Base-by-base conservation (phyloP, 2,113 vertebrate genomes). In the Apeltes quadracus region DNA sequence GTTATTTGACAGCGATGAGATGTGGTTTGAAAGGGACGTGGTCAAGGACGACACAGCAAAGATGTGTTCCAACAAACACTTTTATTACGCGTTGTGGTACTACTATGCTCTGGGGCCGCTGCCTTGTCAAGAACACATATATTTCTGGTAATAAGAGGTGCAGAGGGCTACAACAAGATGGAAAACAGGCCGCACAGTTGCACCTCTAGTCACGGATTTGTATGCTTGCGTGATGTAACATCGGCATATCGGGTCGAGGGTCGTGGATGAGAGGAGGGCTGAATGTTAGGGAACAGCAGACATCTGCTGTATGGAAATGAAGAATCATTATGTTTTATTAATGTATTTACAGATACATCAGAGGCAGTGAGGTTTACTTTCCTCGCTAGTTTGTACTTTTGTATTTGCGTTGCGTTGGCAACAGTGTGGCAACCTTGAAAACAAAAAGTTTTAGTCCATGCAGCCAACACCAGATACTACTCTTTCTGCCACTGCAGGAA, bases 21-120 rank as follows among this genome's bases (percentile, higher is more conserved):
- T 90, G 87, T 59, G 78, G 72, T 87, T 84, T 88, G 91, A 91
- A 92, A 91, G 90, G 91, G 91, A 90, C 89, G 72, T 50, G 67
- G 89, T 82, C 89, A 92, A 92, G 91, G 91, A 86, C 89, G 48
- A 41, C 67, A 69, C 67, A 69, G 64, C 79, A 68, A 78, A 69
- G 76, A 79, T 84, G 76, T 61, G 72, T 87, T 85, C 79, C 54
- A 69, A 62, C 79, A 76, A 85, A 84, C 79, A 74, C 78, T 88
- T 81, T 88, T 81, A 69, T 75, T 76, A 82, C 87, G 76, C 87
- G 62, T 53, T 57, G 58, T 58, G 82, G 29, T 32, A 7, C 32
- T 34, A 34, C 32, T 36, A 14, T 73, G 66, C 50, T 51, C 63
- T 20, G 39, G 39, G 61, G 72, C 51, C 34, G 76, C 50, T 38